phyloP scores from a whole-genome alignment of 2,113 vertebrate genomes.

The Bufo bufo region DNA sequence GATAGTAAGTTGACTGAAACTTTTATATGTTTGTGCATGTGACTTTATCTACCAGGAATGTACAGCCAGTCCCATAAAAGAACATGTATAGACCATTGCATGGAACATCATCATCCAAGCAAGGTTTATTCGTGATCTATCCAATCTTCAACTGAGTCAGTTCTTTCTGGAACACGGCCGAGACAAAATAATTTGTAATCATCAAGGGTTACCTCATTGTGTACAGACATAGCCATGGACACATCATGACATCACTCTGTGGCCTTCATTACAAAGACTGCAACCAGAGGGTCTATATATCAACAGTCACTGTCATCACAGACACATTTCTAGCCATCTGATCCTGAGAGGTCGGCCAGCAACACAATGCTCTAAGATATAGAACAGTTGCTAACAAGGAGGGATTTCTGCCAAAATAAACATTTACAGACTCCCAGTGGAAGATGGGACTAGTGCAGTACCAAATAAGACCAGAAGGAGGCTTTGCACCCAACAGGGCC shows the following conservation, averaged over 20 bases:
- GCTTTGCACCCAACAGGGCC: neutral
- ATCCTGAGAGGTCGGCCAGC: neutral
- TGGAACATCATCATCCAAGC: neutral
- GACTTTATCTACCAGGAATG: neutral
- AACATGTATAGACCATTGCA: neutral
- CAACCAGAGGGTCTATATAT: too few species aligned
- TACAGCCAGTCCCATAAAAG: neutral
- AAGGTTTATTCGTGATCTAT: neutral
- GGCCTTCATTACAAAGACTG: neutral
- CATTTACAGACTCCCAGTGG: neutral
- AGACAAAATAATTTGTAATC: neutral
- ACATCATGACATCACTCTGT: neutral
- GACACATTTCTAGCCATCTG: neutral
- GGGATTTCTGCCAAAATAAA: neutral
- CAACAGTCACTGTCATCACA: too few species aligned
- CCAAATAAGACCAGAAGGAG: neutral
- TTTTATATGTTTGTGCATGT: neutral
- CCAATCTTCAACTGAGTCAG: neutral
- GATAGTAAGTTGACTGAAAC: too few species aligned
- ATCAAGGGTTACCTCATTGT: conserved; percentile 1
- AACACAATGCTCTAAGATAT: neutral
- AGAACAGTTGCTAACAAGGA: neutral
- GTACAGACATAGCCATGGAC: neutral
- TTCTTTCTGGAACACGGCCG: neutral
- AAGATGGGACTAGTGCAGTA: neutral